These are phyloP conservation scores for Antheraea yamamai DNA, from an alignment of 2,888 invertebrate species.

Conservation along the genomic window DNA sequence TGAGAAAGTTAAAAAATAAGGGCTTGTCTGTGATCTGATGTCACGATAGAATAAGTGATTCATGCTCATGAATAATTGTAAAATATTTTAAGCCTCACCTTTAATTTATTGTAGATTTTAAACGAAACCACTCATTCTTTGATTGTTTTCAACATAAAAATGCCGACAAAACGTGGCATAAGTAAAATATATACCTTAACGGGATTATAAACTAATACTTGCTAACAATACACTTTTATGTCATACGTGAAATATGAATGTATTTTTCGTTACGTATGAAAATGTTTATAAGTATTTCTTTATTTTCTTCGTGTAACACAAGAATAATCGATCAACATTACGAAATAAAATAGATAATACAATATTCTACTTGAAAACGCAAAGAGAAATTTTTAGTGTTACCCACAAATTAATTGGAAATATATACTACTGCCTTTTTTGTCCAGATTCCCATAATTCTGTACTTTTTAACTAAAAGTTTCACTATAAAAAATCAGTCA, in stretches of 20 bases:
- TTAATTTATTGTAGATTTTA: constrained; percentile 2
- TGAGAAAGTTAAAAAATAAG: background rate
- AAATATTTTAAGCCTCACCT: constrained; percentile 13
- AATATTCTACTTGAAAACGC: constrained; percentile 15
- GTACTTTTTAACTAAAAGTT: too few relatives aligned
- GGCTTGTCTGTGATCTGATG: constrained; percentile 14
- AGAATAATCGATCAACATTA: background rate
- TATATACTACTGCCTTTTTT: too few relatives aligned
- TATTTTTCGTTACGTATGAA: background rate
- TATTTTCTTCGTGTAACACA: background rate
- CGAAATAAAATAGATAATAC: constrained; percentile 30
- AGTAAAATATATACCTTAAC: constrained; percentile 45
- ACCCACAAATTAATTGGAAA: background rate
- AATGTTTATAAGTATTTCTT: background rate
- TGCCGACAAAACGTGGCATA: constrained; percentile 64
- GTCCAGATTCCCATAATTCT: too few relatives aligned
- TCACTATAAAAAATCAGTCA: too few relatives aligned
- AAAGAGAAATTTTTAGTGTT: constrained; percentile 24
- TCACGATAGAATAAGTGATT: constrained; percentile 15
- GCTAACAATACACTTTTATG: constrained; percentile 8
- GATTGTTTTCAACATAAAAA: constrained; percentile 30
- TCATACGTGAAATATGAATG: background rate
- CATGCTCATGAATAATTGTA: constrained; percentile 12
- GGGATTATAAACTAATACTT: constrained; percentile 33
- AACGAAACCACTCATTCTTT: constrained; percentile 28